Percentiles rank a stretch among this genome's conserved stretches.
phyloP scores from a whole-genome alignment of 2,888 invertebrate genomes.

The Harmothoe impar region DNA sequence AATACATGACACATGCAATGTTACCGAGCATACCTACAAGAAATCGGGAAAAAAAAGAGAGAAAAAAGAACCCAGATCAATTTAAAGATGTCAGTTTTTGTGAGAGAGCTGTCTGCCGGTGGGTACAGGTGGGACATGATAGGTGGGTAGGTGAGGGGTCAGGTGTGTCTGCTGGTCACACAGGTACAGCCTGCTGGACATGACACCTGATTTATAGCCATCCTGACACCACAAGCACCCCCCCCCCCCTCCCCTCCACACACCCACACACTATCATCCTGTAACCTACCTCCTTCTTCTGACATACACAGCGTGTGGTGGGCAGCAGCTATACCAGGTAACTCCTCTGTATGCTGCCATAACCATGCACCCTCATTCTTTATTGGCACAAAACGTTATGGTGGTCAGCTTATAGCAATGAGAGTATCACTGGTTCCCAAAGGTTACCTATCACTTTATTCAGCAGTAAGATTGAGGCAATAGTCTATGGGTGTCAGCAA shows the following conservation, averaged over 20 bases:
- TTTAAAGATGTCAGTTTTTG: no score
- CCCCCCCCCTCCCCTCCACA: neutral
- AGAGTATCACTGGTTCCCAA: no score
- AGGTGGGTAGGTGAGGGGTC: neutral
- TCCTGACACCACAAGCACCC: neutral
- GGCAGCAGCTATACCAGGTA: neutral
- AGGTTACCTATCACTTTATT: no score
- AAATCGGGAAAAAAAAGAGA: no score
- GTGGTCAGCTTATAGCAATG: no score
- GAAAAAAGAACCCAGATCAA: no score
- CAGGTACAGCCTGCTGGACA: neutral
- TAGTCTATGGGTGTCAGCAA: no score
- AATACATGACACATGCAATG: no score
- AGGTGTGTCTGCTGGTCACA: neutral
- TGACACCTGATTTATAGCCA: constrained; percentile 40
- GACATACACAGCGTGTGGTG: neutral
- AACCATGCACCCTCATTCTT: neutral
- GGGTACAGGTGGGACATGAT: neutral
- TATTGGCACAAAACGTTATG: no score
- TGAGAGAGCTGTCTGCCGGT: no score
- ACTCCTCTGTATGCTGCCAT: neutral
- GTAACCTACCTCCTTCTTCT: neutral
- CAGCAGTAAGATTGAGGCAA: no score
- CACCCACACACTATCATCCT: neutral
- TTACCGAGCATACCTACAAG: no score